phyloP scores from a whole-genome alignment of 2,113 vertebrate species.

The Nothobranchius furzeri region DNA sequence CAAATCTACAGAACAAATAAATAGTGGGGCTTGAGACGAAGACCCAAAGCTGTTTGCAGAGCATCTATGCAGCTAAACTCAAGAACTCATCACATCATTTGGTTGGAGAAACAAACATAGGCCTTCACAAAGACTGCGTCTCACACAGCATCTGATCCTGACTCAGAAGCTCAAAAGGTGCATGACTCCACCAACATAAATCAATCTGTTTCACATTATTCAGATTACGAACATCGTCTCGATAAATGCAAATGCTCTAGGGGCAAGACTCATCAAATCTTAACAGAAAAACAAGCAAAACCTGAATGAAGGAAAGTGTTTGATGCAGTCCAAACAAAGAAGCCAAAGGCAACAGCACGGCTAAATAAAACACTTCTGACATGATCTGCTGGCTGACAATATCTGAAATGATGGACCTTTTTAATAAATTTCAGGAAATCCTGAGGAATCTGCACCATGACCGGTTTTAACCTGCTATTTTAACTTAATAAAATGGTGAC shows the following conservation, averaged over 20 bases:
- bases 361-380: not conserved
- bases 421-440: not conserved
- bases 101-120: slow-evolving; percentile 7
- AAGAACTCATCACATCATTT: not conserved
- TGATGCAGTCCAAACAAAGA: not conserved
- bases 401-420: too few species aligned
- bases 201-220: slow-evolving; percentile 23
- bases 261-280: too few species aligned
- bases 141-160: not conserved
- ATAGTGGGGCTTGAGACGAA: slow-evolving; percentile 33
- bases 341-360: not conserved
- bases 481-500: not conserved
- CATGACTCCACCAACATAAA: slow-evolving; percentile 36
- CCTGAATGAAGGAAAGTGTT: not conserved
- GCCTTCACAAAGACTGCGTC: not conserved
- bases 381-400: too few species aligned
- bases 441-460: not conserved
- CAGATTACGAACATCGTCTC: not conserved
- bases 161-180: slow-evolving; percentile 30
- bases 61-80: slow-evolving; percentile 2
- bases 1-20: slow-evolving; percentile 19
- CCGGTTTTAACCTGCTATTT: not conserved
- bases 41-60: not conserved
- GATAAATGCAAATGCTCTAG: not conserved
- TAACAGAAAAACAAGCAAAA: not conserved